Conservation (phyloP, 23 tunicate genomes). For the Ciona savignyi region DNA sequence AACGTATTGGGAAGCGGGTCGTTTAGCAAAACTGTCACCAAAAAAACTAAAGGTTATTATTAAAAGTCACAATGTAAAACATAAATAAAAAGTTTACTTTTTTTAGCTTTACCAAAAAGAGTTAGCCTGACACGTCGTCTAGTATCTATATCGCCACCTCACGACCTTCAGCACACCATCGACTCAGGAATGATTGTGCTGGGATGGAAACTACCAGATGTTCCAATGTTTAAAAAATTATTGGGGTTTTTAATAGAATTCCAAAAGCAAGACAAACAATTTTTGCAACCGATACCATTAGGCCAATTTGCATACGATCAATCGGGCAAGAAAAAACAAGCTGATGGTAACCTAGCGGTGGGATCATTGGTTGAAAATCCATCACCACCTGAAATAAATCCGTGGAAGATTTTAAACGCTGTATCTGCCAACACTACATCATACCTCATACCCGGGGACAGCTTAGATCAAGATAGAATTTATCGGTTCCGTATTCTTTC, state of each 20-base stretch:
- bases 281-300: too few species aligned
- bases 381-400: too few species aligned
- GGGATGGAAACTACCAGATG: slow-evolving; percentile 46
- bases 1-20: slow-evolving; percentile 42
- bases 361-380: too few species aligned
- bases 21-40: slow-evolving; percentile 45
- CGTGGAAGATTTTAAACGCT: slow-evolving; percentile 38
- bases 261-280: neutral
- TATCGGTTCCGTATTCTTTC: slow-evolving; percentile 59
- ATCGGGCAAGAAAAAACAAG: too few species aligned
- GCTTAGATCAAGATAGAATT: slow-evolving; percentile 22
- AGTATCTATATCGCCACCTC: slow-evolving; percentile 29
- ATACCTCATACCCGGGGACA: slow-evolving; percentile 12
- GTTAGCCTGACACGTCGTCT: neutral
- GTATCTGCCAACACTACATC: slow-evolving; percentile 36
- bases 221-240: slow-evolving; percentile 7
- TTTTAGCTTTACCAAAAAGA: slow-evolving; percentile 31
- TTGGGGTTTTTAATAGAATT: slow-evolving; percentile 60
- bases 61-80: neutral
- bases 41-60: slow-evolving; percentile 62
- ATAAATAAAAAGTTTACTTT: neutral
- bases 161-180: slow-evolving; percentile 11
- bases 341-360: too few species aligned
- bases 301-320: too few species aligned
- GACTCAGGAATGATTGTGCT: slow-evolving; percentile 31